Evolutionary conservation across 2,888 invertebrate species (phyloP).

Genomic region (Agonopterix arenella): DNA sequence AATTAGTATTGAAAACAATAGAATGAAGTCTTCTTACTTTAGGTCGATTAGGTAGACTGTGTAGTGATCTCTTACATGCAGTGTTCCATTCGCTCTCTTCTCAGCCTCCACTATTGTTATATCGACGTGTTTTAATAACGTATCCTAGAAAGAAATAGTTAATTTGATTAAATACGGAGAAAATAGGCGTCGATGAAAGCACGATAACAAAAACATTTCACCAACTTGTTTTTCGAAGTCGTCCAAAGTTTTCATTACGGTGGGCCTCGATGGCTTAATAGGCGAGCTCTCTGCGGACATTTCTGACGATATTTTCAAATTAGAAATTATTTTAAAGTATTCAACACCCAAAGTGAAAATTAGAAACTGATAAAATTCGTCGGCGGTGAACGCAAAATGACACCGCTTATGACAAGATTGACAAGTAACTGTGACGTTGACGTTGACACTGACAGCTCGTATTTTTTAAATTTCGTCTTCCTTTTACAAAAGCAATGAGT

Average conservation of each 20-base stretch:
- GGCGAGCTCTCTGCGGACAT: conserved; percentile 55
- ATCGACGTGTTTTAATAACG: conserved; percentile 82
- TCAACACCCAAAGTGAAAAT: no score
- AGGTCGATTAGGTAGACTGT: conserved; percentile 88
- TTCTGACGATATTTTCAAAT: not conserved
- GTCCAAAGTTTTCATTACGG: conserved; percentile 47
- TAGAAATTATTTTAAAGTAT: no score
- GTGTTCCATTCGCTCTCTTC: conserved; percentile 84
- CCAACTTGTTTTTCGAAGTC: conserved; percentile 59
- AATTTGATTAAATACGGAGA: conserved; percentile 16
- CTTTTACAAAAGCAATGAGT: no score
- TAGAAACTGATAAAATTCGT: no score
- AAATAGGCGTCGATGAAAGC: conserved; percentile 43
- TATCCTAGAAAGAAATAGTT: conserved; percentile 65
- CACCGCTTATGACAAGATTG: no score
- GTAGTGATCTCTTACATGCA: conserved; percentile 85
- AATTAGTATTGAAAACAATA: conserved; percentile 40
- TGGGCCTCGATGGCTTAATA: conserved; percentile 40
- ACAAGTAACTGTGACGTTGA: no score
- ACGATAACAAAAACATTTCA: conserved; percentile 18
- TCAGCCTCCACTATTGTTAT: conserved; percentile 86
- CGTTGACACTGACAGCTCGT: no score
- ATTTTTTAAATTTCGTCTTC: no score
- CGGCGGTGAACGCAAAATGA: no score
- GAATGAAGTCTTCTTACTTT: conserved; percentile 74